Evolutionary conservation across 2,797 vertebrate genomes (phyloP).

Genomic region (Nannoperca obscura): DNA sequence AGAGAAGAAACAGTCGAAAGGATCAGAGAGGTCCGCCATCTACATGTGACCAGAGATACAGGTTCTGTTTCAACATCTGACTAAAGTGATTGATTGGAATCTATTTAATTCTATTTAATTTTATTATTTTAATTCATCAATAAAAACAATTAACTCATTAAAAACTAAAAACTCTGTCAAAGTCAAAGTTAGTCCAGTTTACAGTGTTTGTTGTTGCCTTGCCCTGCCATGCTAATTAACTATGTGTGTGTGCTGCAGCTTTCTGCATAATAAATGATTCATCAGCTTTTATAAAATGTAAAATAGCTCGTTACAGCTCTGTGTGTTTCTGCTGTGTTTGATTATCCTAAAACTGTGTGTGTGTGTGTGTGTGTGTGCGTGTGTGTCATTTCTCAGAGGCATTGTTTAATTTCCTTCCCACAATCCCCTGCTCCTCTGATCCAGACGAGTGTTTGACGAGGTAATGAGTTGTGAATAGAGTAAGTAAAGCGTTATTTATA

Average conservation of each 20-base stretch:
- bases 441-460: constrained; percentile 9
- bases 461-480: constrained; percentile 17
- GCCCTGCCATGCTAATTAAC: not conserved
- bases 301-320: constrained; percentile 5
- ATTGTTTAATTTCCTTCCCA: constrained; percentile 28
- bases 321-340: constrained; percentile 10
- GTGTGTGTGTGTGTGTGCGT: constrained; percentile 16
- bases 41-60: no score
- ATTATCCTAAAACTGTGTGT: constrained; percentile 7
- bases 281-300: constrained; percentile 31
- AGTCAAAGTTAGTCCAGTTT: not conserved
- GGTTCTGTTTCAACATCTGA: not conserved
- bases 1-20: not conserved
- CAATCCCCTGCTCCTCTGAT: constrained; percentile 17
- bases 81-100: not conserved
- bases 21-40: not conserved
- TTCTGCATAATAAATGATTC: constrained; percentile 21
- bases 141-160: not conserved
- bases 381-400: constrained; percentile 10
- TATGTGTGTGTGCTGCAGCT: constrained; percentile 1
- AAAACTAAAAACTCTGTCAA: not conserved
- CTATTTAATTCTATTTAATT: no score
- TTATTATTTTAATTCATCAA: not conserved
- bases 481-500: no score
- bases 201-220: not conserved